Evolutionary conservation across 2,888 invertebrate genomes (phyloP), one percentile per base, ranked within the genome.

Genomic region (Sphaerophoria taeniata): DNA sequence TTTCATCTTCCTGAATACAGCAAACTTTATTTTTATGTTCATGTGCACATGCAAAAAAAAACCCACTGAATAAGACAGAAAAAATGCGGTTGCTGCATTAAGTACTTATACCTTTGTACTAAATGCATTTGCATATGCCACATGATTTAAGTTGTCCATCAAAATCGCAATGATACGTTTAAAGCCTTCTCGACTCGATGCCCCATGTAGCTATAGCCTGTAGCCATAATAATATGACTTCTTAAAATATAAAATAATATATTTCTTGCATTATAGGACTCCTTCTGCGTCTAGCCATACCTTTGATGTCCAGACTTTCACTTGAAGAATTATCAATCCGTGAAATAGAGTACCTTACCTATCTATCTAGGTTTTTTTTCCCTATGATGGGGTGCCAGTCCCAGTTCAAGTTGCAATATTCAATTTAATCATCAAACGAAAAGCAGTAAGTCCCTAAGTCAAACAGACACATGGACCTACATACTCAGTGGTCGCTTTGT

Each of bases 301-400:
- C 45, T 81, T 58, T 34, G 69, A 39, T 47, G 67, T 47, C 24
- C 49, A 60, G 81, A 73, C 85, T 85, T 85, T 85, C 81, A 81
- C 85, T 85, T 77, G 69, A 65, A 79, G 69, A 81, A 16, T 81
- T 85, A 85, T 81, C 76, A 85, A 81, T 85, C 81, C 81, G 63
- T 81, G 81, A 85, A 81, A 85, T 75, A 45, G 71, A 34, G 76
- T 81, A 76, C 58, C 51, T 58, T 81, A 76, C 58, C 51, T 58
- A 47, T 16, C 36, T 31, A 47, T 45, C 31, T 45, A 39, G 7
- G n/a, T 67, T 43, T 43, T 67, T 36, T 51, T 39, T 51, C 16
- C 6, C 2, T 4, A 9, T 6, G 9, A 4, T 39, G 31, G 36
- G 36, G 16, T 11, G 9, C 11, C 2, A 4, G 12, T 4, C 24